phyloP scores from a whole-genome alignment of 2,888 invertebrate genomes.

The Pristionchus arcanus region DNA sequence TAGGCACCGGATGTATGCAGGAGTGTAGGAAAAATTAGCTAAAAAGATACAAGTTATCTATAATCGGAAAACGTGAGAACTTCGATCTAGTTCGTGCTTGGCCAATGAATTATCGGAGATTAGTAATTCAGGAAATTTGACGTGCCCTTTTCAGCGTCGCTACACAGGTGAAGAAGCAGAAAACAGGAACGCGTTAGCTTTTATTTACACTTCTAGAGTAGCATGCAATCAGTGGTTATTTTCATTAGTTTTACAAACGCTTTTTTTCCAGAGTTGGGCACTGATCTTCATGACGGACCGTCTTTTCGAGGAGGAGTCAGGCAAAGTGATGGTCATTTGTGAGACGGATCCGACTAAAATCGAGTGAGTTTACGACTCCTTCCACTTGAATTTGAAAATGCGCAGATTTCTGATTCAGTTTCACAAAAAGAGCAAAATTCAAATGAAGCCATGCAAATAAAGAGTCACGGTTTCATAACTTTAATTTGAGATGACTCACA shows the following conservation, averaged over 20 bases:
- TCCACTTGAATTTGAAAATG: background rate
- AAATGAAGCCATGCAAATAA: background rate
- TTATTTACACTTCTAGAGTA: background rate
- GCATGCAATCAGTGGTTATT: no score
- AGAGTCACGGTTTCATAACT: background rate
- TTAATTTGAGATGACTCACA: background rate
- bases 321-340: background rate
- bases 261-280: slow-evolving; percentile 51
- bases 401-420: background rate
- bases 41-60: no score
- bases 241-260: no score
- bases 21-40: no score
- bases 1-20: background rate
- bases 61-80: no score
- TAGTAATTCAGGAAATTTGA: slow-evolving; percentile 45
- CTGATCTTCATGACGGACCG: slow-evolving; percentile 31
- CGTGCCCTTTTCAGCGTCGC: background rate
- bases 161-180: background rate
- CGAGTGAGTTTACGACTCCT: background rate
- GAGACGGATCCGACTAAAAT: slow-evolving; percentile 13
- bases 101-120: background rate
- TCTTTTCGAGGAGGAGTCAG: background rate
- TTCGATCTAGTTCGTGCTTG: no score
- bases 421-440: background rate
- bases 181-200: background rate